Evolutionary conservation across 2,888 invertebrate species (phyloP).

Genomic region (Idaea dimidiata): DNA sequence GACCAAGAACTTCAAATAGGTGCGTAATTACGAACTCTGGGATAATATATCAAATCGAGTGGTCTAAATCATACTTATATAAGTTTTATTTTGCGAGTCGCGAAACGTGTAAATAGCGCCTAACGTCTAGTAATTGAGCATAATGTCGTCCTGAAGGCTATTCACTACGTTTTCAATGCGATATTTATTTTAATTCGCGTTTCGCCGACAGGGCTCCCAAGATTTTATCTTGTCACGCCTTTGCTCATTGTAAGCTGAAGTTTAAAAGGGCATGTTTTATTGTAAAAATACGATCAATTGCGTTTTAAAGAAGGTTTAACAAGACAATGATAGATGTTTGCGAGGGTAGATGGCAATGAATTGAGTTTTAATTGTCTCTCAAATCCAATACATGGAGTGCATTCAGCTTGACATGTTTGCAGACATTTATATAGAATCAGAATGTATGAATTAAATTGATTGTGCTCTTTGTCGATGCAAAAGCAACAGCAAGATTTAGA

Average conservation of each 20-base stretch:
- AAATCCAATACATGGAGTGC: background rate
- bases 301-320: slow-evolving; percentile 54
- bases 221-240: slow-evolving; percentile 77
- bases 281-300: slow-evolving; percentile 55
- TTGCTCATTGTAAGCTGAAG: slow-evolving; percentile 60
- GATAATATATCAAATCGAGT: slow-evolving; percentile 54
- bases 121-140: slow-evolving; percentile 64
- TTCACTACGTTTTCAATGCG: slow-evolving; percentile 68
- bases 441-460: background rate
- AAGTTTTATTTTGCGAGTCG: slow-evolving; percentile 45
- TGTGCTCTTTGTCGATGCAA: background rate
- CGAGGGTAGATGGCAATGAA: slow-evolving; percentile 17
- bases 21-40: slow-evolving; percentile 57
- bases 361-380: slow-evolving; percentile 18
- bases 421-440: background rate
- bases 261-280: slow-evolving; percentile 56
- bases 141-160: slow-evolving; percentile 71
- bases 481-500: background rate
- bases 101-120: slow-evolving; percentile 56
- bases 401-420: background rate
- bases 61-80: slow-evolving; percentile 26
- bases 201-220: slow-evolving; percentile 58
- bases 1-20: slow-evolving; percentile 54
- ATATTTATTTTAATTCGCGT: slow-evolving; percentile 71
- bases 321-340: slow-evolving; percentile 47